Base-by-base conservation (phyloP, 1,140 invertebrate genomes). In the Neotoxoptera formosana region DNA sequence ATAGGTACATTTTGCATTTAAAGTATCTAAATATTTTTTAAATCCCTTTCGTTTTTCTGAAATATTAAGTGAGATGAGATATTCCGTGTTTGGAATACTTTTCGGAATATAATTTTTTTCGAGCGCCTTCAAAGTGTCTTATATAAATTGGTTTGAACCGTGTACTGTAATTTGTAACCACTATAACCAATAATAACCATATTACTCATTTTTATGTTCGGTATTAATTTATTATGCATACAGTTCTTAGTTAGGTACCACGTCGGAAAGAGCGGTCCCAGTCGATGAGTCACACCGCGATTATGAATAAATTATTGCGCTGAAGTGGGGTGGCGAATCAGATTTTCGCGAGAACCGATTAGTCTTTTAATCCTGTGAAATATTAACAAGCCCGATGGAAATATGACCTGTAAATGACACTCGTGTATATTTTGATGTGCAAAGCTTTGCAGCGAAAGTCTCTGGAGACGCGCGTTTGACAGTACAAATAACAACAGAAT, bases 381-480 rank as follows among this genome's bases (percentile, higher is more conserved):
- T 56, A 91, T 91, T 91, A 67, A 76, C 90, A n/a, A 91, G 30
- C 60, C 11, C 60, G 3, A n/a, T 45, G 53, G 36, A 34, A 91
- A 91, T 91, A 76, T 47, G 67, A 91, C 67, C 90, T 76, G 90
- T 47, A 91, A 47, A 91, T n/a, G 90, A 91, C 90, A 81, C 67
- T n/a, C 41, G 60, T 91, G 41, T 23, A 90, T 56, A 91, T 67
- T 67, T 45, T n/a, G 67, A 91, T 67, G n/a, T 36, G 51, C 36
- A 34, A 23, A n/a, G 60, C 14, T 21, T 53, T 41, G 53, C 53
- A 41, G n/a, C 8, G 53, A n/a, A 45, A 91, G 36, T 83, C 91
- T 48, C 91, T 25, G n/a, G 91, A 92, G 90, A 90, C 36, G 36
- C 67, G 47, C 8, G 30, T 83, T 47, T n/a, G 91, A 83, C 47